These are phyloP conservation scores for Galemys pyrenaicus DNA, from an alignment of 2,113 vertebrate genomes.

Conservation along the genomic window DNA sequence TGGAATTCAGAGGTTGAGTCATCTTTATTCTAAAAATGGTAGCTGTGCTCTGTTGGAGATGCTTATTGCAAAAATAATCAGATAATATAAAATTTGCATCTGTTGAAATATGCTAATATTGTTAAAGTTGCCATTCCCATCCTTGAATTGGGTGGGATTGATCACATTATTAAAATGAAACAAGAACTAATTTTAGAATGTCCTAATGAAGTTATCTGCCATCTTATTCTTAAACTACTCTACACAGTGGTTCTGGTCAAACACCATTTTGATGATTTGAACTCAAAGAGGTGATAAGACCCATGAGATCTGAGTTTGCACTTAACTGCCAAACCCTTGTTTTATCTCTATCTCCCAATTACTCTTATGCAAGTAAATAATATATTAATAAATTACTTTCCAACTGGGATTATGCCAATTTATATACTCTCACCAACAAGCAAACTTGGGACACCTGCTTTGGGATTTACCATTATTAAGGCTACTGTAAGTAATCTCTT, in stretches of 20 bases:
- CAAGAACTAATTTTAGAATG: neutral
- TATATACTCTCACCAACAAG: neutral
- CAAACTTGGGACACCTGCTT: neutral
- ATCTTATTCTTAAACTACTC: neutral
- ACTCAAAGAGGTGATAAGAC: neutral
- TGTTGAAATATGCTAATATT: neutral
- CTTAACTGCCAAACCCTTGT: neutral
- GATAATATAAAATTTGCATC: neutral
- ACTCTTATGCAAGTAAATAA: neutral
- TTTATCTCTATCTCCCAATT: neutral
- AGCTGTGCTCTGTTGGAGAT: neutral
- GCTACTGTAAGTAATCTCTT: neutral
- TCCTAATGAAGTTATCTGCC: neutral
- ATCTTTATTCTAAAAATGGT: neutral
- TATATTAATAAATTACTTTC: neutral
- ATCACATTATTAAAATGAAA: neutral
- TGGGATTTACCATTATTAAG: neutral
- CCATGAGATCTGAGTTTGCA: neutral
- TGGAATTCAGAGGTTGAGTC: neutral
- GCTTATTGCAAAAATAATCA: neutral
- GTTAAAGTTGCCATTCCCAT: neutral
- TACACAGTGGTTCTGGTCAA: neutral
- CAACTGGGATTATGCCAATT: neutral
- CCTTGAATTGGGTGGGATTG: neutral
- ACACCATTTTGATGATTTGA: neutral